Percentiles rank a stretch among this genome's conserved stretches.
These are phyloP conservation scores for Heliopora coerulea DNA, from an alignment of 92 coral and sea anemone species.

Conservation along the genomic window DNA sequence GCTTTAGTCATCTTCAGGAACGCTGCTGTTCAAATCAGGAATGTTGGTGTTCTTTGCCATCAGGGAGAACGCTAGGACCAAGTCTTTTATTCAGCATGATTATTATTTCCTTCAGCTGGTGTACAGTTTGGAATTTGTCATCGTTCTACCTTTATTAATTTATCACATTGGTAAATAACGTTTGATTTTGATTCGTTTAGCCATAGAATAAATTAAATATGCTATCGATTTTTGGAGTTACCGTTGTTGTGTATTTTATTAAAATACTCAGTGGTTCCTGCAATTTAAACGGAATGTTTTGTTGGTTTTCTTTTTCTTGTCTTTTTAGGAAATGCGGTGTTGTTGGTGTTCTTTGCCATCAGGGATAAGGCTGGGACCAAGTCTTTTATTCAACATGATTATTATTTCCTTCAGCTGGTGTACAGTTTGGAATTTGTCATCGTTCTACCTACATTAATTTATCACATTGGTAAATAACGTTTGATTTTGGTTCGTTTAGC, in stretches of 20 bases:
- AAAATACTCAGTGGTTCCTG: too few relatives aligned
- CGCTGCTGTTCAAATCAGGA: too few relatives aligned
- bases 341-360: constrained; percentile 69
- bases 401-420: constrained; percentile 69
- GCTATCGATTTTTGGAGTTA: too few relatives aligned
- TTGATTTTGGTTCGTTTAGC: too few relatives aligned
- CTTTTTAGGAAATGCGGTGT: constrained; percentile 86
- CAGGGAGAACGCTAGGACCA: constrained; percentile 47
- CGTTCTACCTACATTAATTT: constrained; percentile 68
- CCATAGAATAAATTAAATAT: too few relatives aligned
- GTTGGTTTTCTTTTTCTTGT: background rate
- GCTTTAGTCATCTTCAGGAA: too few relatives aligned
- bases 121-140: constrained; percentile 70
- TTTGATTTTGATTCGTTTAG: background rate
- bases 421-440: constrained; percentile 73
- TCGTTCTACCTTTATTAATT: constrained; percentile 68
- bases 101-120: constrained; percentile 71
- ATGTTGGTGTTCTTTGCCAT: constrained; percentile 72
- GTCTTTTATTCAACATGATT: constrained; percentile 47
- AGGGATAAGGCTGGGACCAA: constrained; percentile 49
- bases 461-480: constrained; percentile 68
- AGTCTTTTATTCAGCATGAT: constrained; percentile 46
- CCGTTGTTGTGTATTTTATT: too few relatives aligned
- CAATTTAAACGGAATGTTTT: too few relatives aligned
- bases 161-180: constrained; percentile 70